Base-by-base conservation (phyloP, 2,888 invertebrate genomes). In the Amiota mariae region DNA sequence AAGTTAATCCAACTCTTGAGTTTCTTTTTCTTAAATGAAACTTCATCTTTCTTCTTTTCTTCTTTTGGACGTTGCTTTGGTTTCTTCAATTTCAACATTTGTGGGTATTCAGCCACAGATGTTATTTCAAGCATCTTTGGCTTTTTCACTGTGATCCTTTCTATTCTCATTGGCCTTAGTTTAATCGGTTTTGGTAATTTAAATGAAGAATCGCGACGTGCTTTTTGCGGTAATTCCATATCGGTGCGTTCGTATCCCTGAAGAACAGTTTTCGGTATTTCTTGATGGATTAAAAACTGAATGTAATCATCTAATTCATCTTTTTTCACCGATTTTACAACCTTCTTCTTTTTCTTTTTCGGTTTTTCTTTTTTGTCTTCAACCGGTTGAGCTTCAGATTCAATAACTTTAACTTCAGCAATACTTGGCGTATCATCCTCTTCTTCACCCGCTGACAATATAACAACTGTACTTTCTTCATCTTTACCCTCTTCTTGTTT, bases 1-100 rank as follows among this genome's bases (percentile, higher is more conserved):
- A 91, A 91, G 59, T 90, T 91, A n/a, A 95, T 94, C 78, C 94
- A 91, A 87, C 95, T 95, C 84, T 94, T 94, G 0, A 95, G 89
- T 84, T 93, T 91, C 71, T 94, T 91, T 87, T 93, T 94, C 0
- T 94, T 94, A 72, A 95, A 88, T 79, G 92, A 92, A 11, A 92
- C 91, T 77, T 91, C 90, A 20, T 90, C 81, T 47, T 89, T 82
- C 2, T 92, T 90, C 84, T 94, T 94, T 13, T 85, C 82, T n/a
- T 80, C 80, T 71, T 85, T 84, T 4, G 88, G 88, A 56, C 84
- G 86, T 74, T 88, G 89, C 49, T 88, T 87, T 4, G 89, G 88
- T 66, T 82, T 81, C 83, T 92, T 94, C 6, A 95, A 89, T 89
- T 95, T 94, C 2, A 95, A 90, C 88, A 93, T 92, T 73, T 93